Base-by-base conservation (phyloP, 2,797 vertebrate species). In the Pseudotriccus pelzelni region DNA sequence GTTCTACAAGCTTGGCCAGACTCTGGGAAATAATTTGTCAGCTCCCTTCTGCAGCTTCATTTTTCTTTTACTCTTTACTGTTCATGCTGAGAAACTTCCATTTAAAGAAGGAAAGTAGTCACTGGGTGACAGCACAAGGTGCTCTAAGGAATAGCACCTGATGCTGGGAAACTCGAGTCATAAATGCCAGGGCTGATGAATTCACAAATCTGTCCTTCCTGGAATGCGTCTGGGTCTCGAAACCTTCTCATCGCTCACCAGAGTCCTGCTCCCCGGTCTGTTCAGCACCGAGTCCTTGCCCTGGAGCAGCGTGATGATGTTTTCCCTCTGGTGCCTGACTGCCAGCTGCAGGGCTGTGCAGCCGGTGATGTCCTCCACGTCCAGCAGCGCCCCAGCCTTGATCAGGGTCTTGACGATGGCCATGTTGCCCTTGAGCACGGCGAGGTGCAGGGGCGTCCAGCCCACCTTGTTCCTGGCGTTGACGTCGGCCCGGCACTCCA, bases 391-490 rank as follows among this genome's bases (percentile, higher is more conserved):
- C 7, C 98, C 97, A 0, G 98, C 98, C 83, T 98, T 97, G 24
- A 99, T 97, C 79, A 99, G 96, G 11, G 98, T 98, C 94, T 98
- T 97, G 58, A 98, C 84, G 32, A 99, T 98, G 46, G 98, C 95
- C 56, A 60, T 37, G 27, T 97, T 98, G 77, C 97, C 98, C 37
- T 97, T 98, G 95, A 98, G 97, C 16, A 98, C 97, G 0, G 99
- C 98, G 46, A 99, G 93, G 93, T 99, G 98, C 81, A 99, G 91
- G 7, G 99, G 98, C 0, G 98, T 99, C 82, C 97, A 97, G 28
- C 97, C 98, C 69, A 93, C 90, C 28, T 79, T 96, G 94, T 98
- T 99, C 70, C 92, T 50, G 10, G 97, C 98, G 3, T 98, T 98
- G 74, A 99, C 96, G 2, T 98, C 91, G 15, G 98, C 98, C 1